Base-by-base conservation (phyloP, 2,888 invertebrate genomes). In the Caenorhabditis sp. region DNA sequence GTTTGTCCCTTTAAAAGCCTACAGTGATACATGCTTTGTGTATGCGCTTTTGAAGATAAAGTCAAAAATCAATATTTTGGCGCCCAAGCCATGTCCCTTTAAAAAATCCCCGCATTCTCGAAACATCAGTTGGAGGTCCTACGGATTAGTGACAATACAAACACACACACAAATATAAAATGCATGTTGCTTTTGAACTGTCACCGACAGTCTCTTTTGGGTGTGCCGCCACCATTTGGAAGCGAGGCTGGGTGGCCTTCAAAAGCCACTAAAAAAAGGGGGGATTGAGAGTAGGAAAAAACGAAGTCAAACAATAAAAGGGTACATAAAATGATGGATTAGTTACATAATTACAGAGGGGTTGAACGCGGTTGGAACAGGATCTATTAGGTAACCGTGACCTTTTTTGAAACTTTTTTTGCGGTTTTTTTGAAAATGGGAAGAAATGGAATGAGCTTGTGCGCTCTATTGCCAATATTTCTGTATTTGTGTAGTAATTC, bases 271-370 rank as follows among this genome's bases (percentile, higher is more conserved):
- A 67, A 67, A 63, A 63, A 62, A 36, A 21, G 4, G 25, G 25
- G 17, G 25, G 10, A 26, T n/a, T n/a, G n/a, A n/a, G n/a, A n/a
- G n/a, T n/a, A n/a, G n/a, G n/a, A n/a, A n/a, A n/a, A n/a, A n/a
- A n/a, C n/a, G 56, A 8, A 36, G 31, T 20, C 21, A 23, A 31
- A 36, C n/a, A 27, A 20, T n/a, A 23, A 27, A 27, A 12, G 59
- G 5, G 60, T 53, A 65, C 58, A 60, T 36, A 57, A 50, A 62
- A 67, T 59, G 65, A 72, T 64, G 67, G 72, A 72, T 67, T 65
- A 72, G 67, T 50, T 54, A 43, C 43, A 43, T 43, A 43, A 43
- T 43, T 43, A 43, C 43, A 43, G 43, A 43, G 66, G 36, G 17
- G 3, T 23, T 20, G 52, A 52, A 26, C 54, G 21, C 31, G 2